phyloP scores from a whole-genome alignment of 2,113 vertebrate genomes.

The Dipodomys merriami region DNA sequence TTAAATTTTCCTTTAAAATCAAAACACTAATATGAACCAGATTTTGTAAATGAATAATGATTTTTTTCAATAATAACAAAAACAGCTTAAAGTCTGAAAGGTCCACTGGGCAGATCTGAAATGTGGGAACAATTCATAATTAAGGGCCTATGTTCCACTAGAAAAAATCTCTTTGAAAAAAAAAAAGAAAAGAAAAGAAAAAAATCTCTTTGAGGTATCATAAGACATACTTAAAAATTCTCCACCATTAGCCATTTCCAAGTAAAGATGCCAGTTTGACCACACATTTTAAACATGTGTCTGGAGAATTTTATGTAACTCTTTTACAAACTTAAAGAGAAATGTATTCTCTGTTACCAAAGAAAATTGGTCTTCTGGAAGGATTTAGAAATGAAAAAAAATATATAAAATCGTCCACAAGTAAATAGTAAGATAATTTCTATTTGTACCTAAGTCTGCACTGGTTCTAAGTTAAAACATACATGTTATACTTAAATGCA shows the following conservation, averaged over 20 bases:
- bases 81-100: conserved; percentile 61
- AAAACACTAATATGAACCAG: conserved; percentile 68
- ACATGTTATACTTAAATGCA: not conserved
- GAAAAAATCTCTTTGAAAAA: conserved; percentile 74
- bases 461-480: conserved; percentile 31
- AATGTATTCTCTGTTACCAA: conserved; percentile 70
- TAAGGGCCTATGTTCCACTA: conserved; percentile 64
- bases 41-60: conserved; percentile 58
- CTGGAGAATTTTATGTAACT: conserved; percentile 70
- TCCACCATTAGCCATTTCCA: conserved; percentile 67
- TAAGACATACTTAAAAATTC: conserved; percentile 75
- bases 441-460: not conserved
- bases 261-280: conserved; percentile 72
- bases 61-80: conserved; percentile 63
- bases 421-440: conserved; percentile 54
- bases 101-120: conserved; percentile 63
- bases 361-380: conserved; percentile 69
- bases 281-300: conserved; percentile 76
- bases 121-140: conserved; percentile 77
- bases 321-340: conserved; percentile 75
- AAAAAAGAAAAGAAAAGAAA: no score
- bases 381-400: conserved; percentile 71
- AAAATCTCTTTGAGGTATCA: conserved; percentile 75
- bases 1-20: conserved; percentile 58
- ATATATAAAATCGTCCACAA: conserved; percentile 60